A percentile compares a stretch with the other conserved stretches of the same genome.
Evolutionary conservation across 2,113 vertebrate genomes (phyloP).

Genomic region (Onychostruthus taczanowskii): DNA sequence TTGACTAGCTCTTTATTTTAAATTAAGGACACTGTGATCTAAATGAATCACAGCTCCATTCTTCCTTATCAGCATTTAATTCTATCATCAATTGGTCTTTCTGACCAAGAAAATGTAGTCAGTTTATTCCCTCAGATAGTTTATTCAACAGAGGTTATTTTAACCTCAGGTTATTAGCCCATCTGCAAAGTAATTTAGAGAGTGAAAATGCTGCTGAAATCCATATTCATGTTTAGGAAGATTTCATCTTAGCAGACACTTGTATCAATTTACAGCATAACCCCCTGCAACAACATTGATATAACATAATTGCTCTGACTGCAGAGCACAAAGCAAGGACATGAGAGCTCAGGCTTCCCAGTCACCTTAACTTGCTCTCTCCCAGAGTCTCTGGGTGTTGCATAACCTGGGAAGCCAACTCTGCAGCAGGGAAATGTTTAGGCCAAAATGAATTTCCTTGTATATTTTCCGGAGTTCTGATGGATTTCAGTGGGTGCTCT

Average conservation of each 20-base stretch:
- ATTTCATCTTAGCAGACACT: conserved; percentile 61
- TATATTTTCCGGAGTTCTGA: neutral
- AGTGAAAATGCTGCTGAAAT: conserved; percentile 43
- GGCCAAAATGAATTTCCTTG: neutral
- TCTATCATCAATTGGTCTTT: conserved; percentile 53
- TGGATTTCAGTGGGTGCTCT: neutral
- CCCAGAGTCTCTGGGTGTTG: neutral
- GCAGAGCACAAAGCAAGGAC: conserved; percentile 48
- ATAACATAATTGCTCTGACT: conserved; percentile 62
- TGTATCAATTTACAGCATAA: conserved; percentile 51
- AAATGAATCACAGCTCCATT: conserved; percentile 13
- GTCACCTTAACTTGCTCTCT: neutral
- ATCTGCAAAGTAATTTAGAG: conserved; percentile 54
- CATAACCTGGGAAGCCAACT: neutral
- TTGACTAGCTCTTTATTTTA: conserved; percentile 5
- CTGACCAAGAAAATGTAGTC: conserved; percentile 34
- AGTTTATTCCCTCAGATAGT: conserved; percentile 39
- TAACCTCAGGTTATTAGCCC: conserved; percentile 60
- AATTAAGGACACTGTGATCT: conserved; percentile 3
- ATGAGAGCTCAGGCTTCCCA: neutral
- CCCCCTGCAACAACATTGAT: conserved; percentile 23
- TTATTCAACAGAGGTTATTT: conserved; percentile 52
- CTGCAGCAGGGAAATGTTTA: neutral
- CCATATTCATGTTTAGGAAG: conserved; percentile 47
- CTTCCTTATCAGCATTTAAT: conserved; percentile 34